These are phyloP conservation scores for Zophobas atratus DNA, from an alignment of 1,140 invertebrate genomes.

Conservation along the genomic window DNA sequence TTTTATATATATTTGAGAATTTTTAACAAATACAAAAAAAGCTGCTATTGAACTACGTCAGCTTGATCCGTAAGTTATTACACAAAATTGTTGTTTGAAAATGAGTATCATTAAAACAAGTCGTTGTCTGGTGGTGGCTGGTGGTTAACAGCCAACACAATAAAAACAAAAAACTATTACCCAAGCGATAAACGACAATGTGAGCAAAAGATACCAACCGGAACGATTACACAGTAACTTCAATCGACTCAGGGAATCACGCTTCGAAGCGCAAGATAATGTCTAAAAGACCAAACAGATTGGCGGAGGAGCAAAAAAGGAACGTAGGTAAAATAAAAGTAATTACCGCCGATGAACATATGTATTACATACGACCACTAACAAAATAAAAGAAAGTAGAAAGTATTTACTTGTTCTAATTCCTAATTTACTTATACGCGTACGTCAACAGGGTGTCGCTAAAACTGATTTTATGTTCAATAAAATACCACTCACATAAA, in stretches of 20 bases:
- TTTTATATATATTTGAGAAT: too few relatives aligned
- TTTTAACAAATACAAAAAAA: too few relatives aligned
- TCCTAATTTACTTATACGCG: too few relatives aligned
- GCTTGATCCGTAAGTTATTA: too few relatives aligned
- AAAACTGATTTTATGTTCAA: too few relatives aligned
- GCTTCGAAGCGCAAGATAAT: constrained; percentile 28
- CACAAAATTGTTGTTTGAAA: too few relatives aligned
- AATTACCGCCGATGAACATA: background rate
- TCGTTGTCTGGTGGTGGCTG: too few relatives aligned
- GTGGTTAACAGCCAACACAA: constrained; percentile 7
- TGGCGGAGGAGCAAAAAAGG: constrained; percentile 10
- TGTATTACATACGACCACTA: background rate
- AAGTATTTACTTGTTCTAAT: too few relatives aligned
- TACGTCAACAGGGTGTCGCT: too few relatives aligned
- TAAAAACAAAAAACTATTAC: constrained; percentile 21
- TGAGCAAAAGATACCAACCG: constrained; percentile 27
- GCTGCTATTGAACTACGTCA: too few relatives aligned
- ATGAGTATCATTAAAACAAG: too few relatives aligned
- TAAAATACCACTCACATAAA: too few relatives aligned
- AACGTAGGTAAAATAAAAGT: constrained; percentile 11
- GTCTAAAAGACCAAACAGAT: constrained; percentile 14
- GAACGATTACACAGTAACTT: constrained; percentile 28
- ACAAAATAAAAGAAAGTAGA: background rate
- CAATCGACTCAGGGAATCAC: constrained; percentile 29
- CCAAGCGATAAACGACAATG: constrained; percentile 32